Conservation (phyloP, 35 echinoderm and acorn worm species). For the Apostichopus parvimensis region DNA sequence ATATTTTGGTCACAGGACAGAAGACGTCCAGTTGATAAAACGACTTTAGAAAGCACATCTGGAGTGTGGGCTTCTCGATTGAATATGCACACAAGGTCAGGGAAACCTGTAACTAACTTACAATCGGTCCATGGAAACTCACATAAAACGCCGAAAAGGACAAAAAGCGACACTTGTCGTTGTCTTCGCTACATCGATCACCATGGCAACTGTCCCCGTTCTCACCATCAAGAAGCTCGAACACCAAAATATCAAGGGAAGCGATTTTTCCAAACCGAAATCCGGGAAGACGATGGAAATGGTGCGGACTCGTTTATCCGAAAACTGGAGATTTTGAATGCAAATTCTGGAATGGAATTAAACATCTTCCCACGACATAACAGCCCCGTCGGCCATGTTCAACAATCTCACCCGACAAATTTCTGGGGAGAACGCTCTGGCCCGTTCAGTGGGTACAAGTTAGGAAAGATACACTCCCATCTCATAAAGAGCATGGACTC, state of each 20-base stretch:
- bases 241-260: neutral
- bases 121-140: neutral
- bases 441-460: neutral
- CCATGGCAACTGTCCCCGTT: neutral
- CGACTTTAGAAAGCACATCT: neutral
- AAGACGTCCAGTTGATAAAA: neutral
- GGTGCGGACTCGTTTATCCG: neutral
- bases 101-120: neutral
- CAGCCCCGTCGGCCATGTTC: neutral
- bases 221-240: neutral
- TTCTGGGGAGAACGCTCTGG: neutral
- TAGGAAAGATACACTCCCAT: neutral
- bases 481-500: slow-evolving; percentile 5
- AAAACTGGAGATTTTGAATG: neutral
- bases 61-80: slow-evolving; percentile 9
- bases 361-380: neutral
- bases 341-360: neutral
- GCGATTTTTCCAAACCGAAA: slow-evolving; percentile 18
- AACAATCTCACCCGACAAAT: neutral
- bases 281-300: neutral
- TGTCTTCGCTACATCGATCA: slow-evolving; percentile 11
- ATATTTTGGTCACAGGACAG: neutral
- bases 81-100: neutral
- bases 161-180: neutral
- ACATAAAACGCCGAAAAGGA: neutral